Conservation (phyloP, 2,797 vertebrate genomes). For the Ptychobarbus kaznakovi region DNA sequence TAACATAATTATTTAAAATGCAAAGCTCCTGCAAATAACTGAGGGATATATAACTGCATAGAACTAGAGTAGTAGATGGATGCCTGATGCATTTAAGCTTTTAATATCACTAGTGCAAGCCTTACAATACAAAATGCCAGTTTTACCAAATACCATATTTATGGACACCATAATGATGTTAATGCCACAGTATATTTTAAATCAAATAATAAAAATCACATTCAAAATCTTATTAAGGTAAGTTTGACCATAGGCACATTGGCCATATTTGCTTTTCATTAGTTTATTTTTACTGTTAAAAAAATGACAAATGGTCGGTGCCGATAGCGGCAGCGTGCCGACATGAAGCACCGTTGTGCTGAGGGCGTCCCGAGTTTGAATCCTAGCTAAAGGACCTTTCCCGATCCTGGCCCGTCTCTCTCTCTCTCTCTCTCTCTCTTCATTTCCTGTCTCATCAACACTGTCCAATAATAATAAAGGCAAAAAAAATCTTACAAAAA, state of each 20-base stretch:
- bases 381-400: neutral
- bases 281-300: neutral
- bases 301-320: neutral
- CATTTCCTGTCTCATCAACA: too few relatives aligned
- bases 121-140: neutral
- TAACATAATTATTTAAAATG: neutral
- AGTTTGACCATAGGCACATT: neutral
- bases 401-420: too few relatives aligned
- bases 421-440: too few relatives aligned
- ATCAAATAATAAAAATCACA: neutral
- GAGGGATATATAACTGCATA: neutral
- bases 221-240: neutral
- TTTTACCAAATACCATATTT: neutral
- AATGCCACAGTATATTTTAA: neutral
- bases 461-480: too few relatives aligned
- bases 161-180: neutral
- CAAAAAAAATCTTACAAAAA: too few relatives aligned
- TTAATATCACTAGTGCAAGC: neutral
- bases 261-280: neutral
- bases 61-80: neutral
- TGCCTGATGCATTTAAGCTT: neutral
- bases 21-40: neutral
- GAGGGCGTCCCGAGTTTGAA: neutral
- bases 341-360: neutral
- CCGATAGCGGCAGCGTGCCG: too few relatives aligned